Evolutionary conservation across 2,797 vertebrate species (phyloP).

Genomic region (Mallotus villosus): DNA sequence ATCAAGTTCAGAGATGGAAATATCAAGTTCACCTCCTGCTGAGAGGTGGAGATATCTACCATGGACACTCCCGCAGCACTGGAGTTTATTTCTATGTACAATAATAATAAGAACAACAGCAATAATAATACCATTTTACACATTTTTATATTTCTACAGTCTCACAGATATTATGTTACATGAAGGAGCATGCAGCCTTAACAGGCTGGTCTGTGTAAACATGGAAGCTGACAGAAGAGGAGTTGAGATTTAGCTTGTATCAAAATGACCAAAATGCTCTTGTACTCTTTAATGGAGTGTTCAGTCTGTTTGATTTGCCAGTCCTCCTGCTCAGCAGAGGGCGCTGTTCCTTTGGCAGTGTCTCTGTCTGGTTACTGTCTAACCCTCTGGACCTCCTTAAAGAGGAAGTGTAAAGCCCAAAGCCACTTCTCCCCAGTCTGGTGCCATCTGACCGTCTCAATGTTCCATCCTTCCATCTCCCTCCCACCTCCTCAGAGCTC

Average conservation of each 20-base stretch:
- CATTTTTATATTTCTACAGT: conserved; percentile 59
- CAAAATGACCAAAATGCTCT: conserved; percentile 45
- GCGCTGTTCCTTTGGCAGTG: conserved; percentile 25
- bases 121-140: conserved; percentile 57
- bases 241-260: conserved; percentile 55
- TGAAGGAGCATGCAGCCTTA: conserved; percentile 67
- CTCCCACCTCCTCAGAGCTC: background rate
- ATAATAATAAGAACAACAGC: conserved; percentile 14
- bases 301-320: background rate
- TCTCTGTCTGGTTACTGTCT: background rate
- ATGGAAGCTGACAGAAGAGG: conserved; percentile 48
- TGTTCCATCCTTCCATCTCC: conserved; percentile 13
- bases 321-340: conserved; percentile 12
- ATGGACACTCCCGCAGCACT: conserved; percentile 60
- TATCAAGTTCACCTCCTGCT: conserved; percentile 20
- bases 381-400: conserved; percentile 31
- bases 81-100: conserved; percentile 67
- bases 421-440: conserved; percentile 13
- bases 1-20: conserved; percentile 38
- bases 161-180: conserved; percentile 45
- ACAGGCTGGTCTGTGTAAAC: conserved; percentile 65
- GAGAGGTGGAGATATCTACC: conserved; percentile 45
- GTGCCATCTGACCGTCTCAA: conserved; percentile 4
- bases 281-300: conserved; percentile 10
- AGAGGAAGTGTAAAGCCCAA: conserved; percentile 28